Base-by-base conservation (phyloP, 2,797 vertebrate genomes). In the Tolypeutes matacus region DNA sequence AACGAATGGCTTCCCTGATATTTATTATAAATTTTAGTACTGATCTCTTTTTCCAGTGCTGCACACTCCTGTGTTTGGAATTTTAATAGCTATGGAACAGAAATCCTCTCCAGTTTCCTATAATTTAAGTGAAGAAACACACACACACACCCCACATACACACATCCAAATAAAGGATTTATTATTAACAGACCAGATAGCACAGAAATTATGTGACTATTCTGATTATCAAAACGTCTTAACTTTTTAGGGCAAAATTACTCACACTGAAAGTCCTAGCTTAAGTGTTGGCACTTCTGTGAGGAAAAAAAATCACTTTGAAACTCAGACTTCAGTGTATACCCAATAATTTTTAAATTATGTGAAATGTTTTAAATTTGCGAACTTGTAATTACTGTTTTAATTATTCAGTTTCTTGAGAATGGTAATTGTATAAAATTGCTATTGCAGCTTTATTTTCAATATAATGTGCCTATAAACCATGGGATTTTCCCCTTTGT, bases 401-500 rank as follows among this genome's bases (percentile, higher is more conserved):
- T 98, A 98, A 98, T 98, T 97, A 98, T 97, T 97, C 86, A 90
- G 90, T 94, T 96, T 97, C 96, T 98, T 96, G 93, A 96, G 95
- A 97, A 97, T 98, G 83, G 93, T 98, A 8, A 1, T 46, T 46
- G 46, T 6, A 11, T 46, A 46, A 46, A 8, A 46, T 46, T 46
- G 46, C 5, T 46, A 46, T 46, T 46, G 9, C 98, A 46, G 11
- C 9, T 2, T 46, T 46, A 5, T 46, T 46, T 46, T 98, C 98
- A 98, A 98, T 98, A 98, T 98, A 84, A 98, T 96, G 98, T 99
- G 99, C 99, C 98, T 99, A 98, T 98, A 98, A 99, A 98, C 98
- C 98, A 98, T 98, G 76, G 97, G 96, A 98, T 98, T 97, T 95
- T 96, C 98, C 97, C 98, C 98, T 99, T 98, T 99, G 98, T 99